Percentiles rank a stretch among this genome's conserved stretches.
phyloP scores from a whole-genome alignment of 2,888 invertebrate species.

The Ectropis crepuscularia region DNA sequence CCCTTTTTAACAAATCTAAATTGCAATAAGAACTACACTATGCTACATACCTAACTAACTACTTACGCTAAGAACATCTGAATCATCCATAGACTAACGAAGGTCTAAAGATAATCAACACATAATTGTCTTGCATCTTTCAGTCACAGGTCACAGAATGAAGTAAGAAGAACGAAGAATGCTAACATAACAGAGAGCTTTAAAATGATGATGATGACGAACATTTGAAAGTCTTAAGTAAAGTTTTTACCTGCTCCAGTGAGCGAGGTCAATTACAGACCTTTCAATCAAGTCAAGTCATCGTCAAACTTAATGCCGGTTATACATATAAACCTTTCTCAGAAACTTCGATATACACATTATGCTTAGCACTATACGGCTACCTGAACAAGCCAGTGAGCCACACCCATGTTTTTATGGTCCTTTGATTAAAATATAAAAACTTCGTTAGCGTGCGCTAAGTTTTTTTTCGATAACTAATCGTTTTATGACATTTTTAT shows the following conservation, averaged over 20 bases:
- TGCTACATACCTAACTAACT: too few relatives aligned
- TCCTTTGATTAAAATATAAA: conserved; percentile 28
- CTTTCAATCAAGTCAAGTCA: conserved; percentile 58
- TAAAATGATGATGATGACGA: too few relatives aligned
- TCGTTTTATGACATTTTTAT: conserved; percentile 77
- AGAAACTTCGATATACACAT: conserved; percentile 39
- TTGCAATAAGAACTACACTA: too few relatives aligned
- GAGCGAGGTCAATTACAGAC: conserved; percentile 46
- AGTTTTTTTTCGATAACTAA: conserved; percentile 49
- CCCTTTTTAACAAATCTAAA: too few relatives aligned
- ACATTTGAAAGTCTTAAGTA: too few relatives aligned
- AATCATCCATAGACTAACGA: too few relatives aligned
- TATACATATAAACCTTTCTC: conserved; percentile 45
- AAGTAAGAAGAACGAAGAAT: too few relatives aligned
- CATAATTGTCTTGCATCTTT: too few relatives aligned
- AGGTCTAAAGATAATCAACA: too few relatives aligned
- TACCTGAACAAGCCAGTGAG: conserved; percentile 34
- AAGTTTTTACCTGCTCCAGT: conserved; percentile 12
- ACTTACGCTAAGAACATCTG: too few relatives aligned
- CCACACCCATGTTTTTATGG: conserved; percentile 20
- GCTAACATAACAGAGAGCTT: too few relatives aligned
- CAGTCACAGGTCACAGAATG: too few relatives aligned
- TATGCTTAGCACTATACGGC: conserved; percentile 30
- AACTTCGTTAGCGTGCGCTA: conserved; percentile 36
- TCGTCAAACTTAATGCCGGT: conserved; percentile 55